A percentile compares a stretch with the other conserved stretches of the same genome.
Evolutionary conservation across 2,888 invertebrate genomes (phyloP).

Genomic region (Shargacucullia verbasci): DNA sequence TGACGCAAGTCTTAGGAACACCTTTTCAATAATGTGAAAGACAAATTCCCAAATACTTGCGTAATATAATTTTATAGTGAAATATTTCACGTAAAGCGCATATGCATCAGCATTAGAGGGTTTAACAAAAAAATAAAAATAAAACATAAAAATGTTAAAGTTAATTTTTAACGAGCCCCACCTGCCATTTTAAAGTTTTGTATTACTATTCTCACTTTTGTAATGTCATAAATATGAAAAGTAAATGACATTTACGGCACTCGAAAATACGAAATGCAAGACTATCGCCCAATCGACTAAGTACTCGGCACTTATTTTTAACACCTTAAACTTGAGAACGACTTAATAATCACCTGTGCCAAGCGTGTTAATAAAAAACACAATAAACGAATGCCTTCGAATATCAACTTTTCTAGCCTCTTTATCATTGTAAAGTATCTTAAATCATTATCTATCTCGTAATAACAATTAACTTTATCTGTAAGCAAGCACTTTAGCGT

Average conservation of each 20-base stretch:
- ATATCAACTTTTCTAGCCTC: conserved; percentile 4
- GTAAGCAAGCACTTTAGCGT: conserved; percentile 25
- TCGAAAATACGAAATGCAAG: conserved; percentile 8
- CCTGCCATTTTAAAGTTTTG: background rate
- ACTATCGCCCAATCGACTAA: conserved; percentile 11
- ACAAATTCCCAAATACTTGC: too few species aligned
- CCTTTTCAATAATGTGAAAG: too few species aligned
- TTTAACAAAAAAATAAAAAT: too few species aligned
- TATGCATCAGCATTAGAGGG: too few species aligned
- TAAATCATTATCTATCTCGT: conserved; percentile 27
- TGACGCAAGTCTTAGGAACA: too few species aligned
- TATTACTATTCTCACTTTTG: background rate
- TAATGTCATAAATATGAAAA: conserved; percentile 1
- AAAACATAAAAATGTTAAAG: too few species aligned
- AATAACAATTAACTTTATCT: conserved; percentile 47
- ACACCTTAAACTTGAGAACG: conserved; percentile 33
- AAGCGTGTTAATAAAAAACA: conserved; percentile 6
- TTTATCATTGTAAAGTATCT: conserved; percentile 24
- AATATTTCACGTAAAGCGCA: too few species aligned
- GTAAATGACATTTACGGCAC: background rate
- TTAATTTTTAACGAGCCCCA: too few species aligned
- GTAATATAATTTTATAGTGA: too few species aligned
- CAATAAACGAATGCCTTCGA: conserved; percentile 5
- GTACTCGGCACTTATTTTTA: conserved; percentile 24
- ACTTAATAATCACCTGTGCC: conserved; percentile 9